Evolutionary conservation across 1,140 invertebrate genomes (phyloP).

Genomic region (Gryon sp.): DNA sequence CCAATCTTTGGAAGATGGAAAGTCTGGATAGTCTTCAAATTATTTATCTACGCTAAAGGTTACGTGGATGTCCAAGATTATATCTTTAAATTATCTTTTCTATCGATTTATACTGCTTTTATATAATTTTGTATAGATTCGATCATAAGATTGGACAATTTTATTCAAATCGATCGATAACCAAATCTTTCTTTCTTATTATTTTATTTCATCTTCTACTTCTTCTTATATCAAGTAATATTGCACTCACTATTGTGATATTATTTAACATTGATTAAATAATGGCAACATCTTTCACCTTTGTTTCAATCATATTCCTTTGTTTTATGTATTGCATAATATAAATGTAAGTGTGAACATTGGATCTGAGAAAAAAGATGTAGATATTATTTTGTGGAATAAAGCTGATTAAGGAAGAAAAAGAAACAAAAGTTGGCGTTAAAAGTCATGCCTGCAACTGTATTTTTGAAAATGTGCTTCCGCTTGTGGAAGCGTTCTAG

Average conservation of each 20-base stretch:
- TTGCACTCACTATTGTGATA: no score
- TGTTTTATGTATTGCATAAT: no score
- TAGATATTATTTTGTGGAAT: no score
- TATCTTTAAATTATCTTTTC: background rate
- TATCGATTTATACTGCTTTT: background rate
- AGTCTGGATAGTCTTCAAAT: conserved; percentile 12
- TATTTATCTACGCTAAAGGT: conserved; percentile 1
- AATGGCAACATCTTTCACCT: no score
- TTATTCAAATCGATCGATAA: background rate
- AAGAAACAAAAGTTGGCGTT: background rate
- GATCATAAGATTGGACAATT: background rate
- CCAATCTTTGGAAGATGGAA: conserved; percentile 10
- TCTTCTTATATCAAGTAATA: no score
- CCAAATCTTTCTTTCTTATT: background rate
- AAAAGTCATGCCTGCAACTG: background rate
- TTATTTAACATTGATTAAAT: no score
- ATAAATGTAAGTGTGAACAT: no score
- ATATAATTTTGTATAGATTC: background rate
- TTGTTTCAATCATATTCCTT: no score
- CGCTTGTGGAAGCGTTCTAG: background rate
- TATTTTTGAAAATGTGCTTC: conserved; percentile 22
- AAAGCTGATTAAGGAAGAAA: no score
- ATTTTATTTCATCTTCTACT: background rate
- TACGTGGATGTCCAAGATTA: conserved; percentile 2
- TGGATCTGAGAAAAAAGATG: no score